Evolutionary conservation across 2,888 invertebrate species (phyloP), one percentile per base, ranked within the genome.

Genomic region (Callosobruchus maculatus): DNA sequence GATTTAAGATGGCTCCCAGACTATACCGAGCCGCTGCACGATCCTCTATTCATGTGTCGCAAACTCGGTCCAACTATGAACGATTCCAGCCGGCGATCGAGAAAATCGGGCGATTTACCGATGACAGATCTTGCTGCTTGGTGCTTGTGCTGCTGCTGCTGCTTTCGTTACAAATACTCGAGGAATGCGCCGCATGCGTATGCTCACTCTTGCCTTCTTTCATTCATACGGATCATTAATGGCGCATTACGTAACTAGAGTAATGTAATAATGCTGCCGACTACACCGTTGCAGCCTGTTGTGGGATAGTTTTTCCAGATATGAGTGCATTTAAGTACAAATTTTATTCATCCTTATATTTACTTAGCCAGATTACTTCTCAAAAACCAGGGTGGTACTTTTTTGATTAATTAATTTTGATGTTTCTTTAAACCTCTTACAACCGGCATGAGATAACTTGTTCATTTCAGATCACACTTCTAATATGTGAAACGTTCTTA

Each of bases 31-130:
- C 4, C 30, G 9, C 9, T 76, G 71, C 72, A 77, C 76, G 77
- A 75, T 75, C 74, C 72, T 73, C 68, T 21, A 79, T 78, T 78
- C 78, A 76, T 76, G 76, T 78, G 77, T 79, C 79, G 77, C 75
- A 74, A 77, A 78, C 49, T 49, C 49, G 7, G 49, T 13, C 49
- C 26, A 49, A 26, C 26, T 26, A 26, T 26, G 26, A 26, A 2
- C 26, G 3, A 26, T 26, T 26, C 49, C 49, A 49, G 18, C 49
- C 49, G n/a, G n/a, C n/a, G 18, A 49, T 18, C 7, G 49, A 49
- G 49, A 49, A 49, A 49, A 49, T 49, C 49, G 49, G 18, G 7
- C 49, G 49, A 49, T 49, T 18, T 49, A 49, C 13, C 3, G 49
- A 49, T 49, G 49, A 49, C 49, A 49, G 49, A 1, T 49, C 49